Percentiles rank a stretch among this genome's conserved stretches.
Evolutionary conservation across 2,888 invertebrate genomes (phyloP).

Genomic region (Pardosa pseudoannulata): DNA sequence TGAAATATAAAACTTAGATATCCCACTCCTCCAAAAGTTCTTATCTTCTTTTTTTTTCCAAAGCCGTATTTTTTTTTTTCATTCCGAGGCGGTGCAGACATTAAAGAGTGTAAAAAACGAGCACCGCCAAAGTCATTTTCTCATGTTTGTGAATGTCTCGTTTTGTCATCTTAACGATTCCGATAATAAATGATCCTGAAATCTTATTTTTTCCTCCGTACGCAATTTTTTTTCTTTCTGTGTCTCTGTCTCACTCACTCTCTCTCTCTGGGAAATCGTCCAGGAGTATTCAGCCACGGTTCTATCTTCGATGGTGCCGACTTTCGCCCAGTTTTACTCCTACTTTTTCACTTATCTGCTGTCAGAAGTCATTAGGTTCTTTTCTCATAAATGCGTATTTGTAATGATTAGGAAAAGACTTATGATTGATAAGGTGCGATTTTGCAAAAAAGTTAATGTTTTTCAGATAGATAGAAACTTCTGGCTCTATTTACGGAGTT

Average conservation of each 20-base stretch:
- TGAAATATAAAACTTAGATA: slow-evolving; percentile 4
- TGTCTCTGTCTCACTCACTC: slow-evolving; percentile 20
- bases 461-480: too few species aligned
- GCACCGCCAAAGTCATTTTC: slow-evolving; percentile 55
- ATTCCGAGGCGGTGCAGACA: slow-evolving; percentile 11
- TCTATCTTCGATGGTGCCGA: slow-evolving; percentile 38
- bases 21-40: not conserved
- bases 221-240: too few species aligned
- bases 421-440: too few species aligned
- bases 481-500: too few species aligned
- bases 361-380: slow-evolving; percentile 8
- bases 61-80: not conserved
- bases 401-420: too few species aligned
- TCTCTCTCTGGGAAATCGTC: slow-evolving; percentile 18
- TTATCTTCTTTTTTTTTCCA: not conserved
- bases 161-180: slow-evolving; percentile 61
- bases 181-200: slow-evolving; percentile 60
- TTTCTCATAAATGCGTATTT: too few species aligned
- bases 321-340: slow-evolving; percentile 48
- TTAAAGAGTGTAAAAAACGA: slow-evolving; percentile 64
- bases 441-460: too few species aligned
- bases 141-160: slow-evolving; percentile 48
- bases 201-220: slow-evolving; percentile 8
- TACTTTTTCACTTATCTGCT: not conserved
- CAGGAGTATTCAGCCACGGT: slow-evolving; percentile 27